Evolutionary conservation across 2,888 invertebrate species (phyloP).

Genomic region (Heliconius aoede): DNA sequence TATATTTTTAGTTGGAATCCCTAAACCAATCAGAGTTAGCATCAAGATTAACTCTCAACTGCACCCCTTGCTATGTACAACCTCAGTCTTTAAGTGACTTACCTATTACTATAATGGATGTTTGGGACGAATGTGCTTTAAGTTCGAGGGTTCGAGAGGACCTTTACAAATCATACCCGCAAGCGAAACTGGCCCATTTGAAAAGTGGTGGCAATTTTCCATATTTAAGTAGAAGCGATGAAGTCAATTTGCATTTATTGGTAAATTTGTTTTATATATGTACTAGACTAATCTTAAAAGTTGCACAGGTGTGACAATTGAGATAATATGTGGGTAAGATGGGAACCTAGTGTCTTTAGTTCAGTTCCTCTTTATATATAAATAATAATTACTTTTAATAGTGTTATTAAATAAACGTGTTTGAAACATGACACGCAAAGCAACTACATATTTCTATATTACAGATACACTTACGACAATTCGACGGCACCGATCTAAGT

Average conservation of each 20-base stretch:
- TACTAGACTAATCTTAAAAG: too few species aligned
- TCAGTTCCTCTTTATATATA: too few species aligned
- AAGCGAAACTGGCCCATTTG: constrained; percentile 92
- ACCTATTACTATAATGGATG: constrained; percentile 93
- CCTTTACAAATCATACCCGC: constrained; percentile 92
- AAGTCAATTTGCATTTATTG: constrained; percentile 94
- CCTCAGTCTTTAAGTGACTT: constrained; percentile 87
- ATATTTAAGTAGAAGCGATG: constrained; percentile 92
- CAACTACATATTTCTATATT: constrained; percentile 50
- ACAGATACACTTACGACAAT: constrained; percentile 89
- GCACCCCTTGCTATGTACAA: constrained; percentile 90
- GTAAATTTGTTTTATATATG: constrained; percentile 66
- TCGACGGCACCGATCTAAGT: constrained; percentile 85
- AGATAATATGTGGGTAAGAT: too few species aligned
- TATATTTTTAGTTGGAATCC: constrained; percentile 88
- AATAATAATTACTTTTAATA: constrained; percentile 8
- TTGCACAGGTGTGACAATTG: too few species aligned
- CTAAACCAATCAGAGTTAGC: constrained; percentile 92
- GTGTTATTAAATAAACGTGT: neutral
- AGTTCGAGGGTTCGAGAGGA: constrained; percentile 91
- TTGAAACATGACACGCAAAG: too few species aligned
- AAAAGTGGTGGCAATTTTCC: constrained; percentile 96
- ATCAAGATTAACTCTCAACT: constrained; percentile 93
- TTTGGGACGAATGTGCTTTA: constrained; percentile 94
- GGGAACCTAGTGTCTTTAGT: too few species aligned